These are phyloP conservation scores for Anguilla rostrata DNA, from an alignment of 2,113 vertebrate genomes.

Conservation along the genomic window DNA sequence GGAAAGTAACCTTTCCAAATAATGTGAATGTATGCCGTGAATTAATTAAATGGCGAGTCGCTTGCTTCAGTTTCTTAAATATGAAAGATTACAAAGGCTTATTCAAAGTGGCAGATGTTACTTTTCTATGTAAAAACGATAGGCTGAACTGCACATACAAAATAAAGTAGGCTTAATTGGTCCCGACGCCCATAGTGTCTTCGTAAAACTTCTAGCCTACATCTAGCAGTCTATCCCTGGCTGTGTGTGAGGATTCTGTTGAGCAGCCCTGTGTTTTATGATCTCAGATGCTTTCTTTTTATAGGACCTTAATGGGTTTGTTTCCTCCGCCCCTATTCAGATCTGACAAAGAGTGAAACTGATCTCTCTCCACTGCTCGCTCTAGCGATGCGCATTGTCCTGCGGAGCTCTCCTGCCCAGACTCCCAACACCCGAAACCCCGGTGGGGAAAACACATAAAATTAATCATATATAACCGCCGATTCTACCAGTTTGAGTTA, in stretches of 20 bases:
- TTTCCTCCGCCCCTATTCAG: constrained; percentile 73
- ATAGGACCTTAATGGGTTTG: constrained; percentile 65
- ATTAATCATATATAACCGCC: constrained; percentile 37
- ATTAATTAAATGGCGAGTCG: neutral
- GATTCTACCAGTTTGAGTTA: neutral
- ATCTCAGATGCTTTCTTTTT: constrained; percentile 72
- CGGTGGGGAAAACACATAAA: constrained; percentile 57
- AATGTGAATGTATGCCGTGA: neutral
- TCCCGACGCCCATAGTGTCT: constrained; percentile 36
- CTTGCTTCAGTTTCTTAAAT: neutral
- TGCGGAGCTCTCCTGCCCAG: constrained; percentile 27
- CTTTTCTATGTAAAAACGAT: neutral
- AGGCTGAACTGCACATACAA: constrained; percentile 8
- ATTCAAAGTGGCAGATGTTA: neutral
- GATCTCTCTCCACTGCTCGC: constrained; percentile 48
- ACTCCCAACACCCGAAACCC: constrained; percentile 57
- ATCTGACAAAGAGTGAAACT: constrained; percentile 70
- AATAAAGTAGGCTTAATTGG: constrained; percentile 19
- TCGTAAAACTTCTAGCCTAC: constrained; percentile 25
- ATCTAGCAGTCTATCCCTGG: constrained; percentile 44
- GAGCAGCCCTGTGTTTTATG: constrained; percentile 57
- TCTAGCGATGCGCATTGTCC: constrained; percentile 37
- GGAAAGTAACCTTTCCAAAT: neutral
- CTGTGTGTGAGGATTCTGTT: constrained; percentile 50
- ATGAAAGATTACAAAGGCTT: neutral